Percentiles rank a stretch among this genome's conserved stretches.
These are phyloP conservation scores for Poecilia picta DNA, from an alignment of 2,797 vertebrate genomes.

Conservation along the genomic window DNA sequence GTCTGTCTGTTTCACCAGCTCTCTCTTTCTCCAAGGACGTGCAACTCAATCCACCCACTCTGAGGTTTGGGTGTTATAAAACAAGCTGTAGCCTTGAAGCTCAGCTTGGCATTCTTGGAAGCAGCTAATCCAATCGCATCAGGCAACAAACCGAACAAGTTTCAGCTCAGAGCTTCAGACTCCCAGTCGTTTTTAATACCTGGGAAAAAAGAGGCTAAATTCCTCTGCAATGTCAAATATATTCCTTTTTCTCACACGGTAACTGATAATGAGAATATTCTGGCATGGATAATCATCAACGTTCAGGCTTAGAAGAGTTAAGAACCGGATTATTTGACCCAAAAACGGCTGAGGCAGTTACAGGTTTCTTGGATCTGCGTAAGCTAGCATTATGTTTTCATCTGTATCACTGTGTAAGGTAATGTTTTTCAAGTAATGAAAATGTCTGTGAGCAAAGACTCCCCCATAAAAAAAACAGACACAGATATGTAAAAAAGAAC, in stretches of 20 bases:
- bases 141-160: conserved; percentile 52
- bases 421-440: not conserved
- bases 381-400: conserved; percentile 4
- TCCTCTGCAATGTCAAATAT: conserved; percentile 61
- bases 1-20: conserved; percentile 17
- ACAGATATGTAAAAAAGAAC: not conserved
- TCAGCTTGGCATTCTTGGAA: conserved; percentile 54
- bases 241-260: conserved; percentile 47
- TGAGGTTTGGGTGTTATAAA: conserved; percentile 52
- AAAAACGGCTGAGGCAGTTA: conserved; percentile 76
- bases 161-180: conserved; percentile 23
- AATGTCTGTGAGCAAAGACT: not conserved
- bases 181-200: not conserved
- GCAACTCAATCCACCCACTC: conserved; percentile 50
- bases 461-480: not conserved
- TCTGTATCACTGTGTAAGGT: not conserved
- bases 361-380: conserved; percentile 52
- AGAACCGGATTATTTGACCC: conserved; percentile 81
- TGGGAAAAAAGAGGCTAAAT: conserved; percentile 39
- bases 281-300: conserved; percentile 75
- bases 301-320: conserved; percentile 72
- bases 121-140: conserved; percentile 56
- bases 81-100: conserved; percentile 59
- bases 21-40: conserved; percentile 53
- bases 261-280: conserved; percentile 73